phyloP scores from a whole-genome alignment of 2,888 invertebrate genomes.

The Phyto melanocephala region DNA sequence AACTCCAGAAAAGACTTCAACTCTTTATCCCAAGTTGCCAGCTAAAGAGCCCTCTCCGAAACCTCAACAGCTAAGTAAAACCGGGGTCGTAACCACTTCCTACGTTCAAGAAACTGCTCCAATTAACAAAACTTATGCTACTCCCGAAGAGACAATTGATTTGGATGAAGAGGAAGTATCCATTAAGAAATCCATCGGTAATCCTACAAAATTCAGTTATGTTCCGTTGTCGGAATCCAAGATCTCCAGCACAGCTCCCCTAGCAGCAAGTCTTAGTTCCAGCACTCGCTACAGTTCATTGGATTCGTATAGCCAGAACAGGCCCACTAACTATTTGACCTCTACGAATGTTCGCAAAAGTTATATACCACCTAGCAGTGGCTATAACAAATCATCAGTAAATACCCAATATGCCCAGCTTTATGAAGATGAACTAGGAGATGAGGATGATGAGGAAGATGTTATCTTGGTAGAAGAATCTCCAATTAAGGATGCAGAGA shows the following conservation, averaged over 20 bases:
- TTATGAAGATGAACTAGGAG: constrained; percentile 18
- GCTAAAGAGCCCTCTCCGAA: constrained; percentile 50
- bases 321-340: constrained; percentile 36
- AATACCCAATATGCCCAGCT: not conserved
- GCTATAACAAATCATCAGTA: constrained; percentile 18
- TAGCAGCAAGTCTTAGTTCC: constrained; percentile 35
- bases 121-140: constrained; percentile 55
- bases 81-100: constrained; percentile 66
- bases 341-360: constrained; percentile 47
- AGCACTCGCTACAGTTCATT: constrained; percentile 65
- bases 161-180: constrained; percentile 26
- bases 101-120: constrained; percentile 60
- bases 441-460: constrained; percentile 62
- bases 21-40: constrained; percentile 48
- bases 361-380: constrained; percentile 47
- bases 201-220: constrained; percentile 33
- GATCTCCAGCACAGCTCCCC: constrained; percentile 26
- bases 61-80: constrained; percentile 61
- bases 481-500: constrained; percentile 61
- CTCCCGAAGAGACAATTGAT: constrained; percentile 23
- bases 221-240: constrained; percentile 54
- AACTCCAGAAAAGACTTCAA: constrained; percentile 46
- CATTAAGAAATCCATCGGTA: constrained; percentile 32
- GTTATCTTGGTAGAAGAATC: constrained; percentile 59
- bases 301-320: constrained; percentile 54